These are phyloP conservation scores for Andrena trimmerana DNA, from an alignment of 2,888 invertebrate genomes.

Conservation along the genomic window DNA sequence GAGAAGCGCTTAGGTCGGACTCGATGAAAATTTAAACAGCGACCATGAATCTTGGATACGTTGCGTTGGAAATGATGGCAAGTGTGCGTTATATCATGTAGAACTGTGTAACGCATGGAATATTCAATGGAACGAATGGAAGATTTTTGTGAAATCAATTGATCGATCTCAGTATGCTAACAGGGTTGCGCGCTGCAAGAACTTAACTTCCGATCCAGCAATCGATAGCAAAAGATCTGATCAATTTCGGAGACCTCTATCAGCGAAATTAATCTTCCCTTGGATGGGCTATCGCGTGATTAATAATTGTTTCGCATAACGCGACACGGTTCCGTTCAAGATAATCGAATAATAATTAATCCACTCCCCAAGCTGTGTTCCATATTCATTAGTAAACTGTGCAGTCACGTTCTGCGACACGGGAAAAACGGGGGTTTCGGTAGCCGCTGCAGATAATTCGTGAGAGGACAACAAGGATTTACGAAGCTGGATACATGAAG, in stretches of 20 bases:
- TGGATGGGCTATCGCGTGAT: conserved; percentile 16
- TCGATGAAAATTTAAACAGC: background rate
- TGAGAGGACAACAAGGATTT: conserved; percentile 43
- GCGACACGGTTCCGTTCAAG: conserved; percentile 38
- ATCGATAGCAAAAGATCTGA: conserved; percentile 3
- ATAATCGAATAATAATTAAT: conserved; percentile 64
- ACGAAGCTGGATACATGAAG: conserved; percentile 19
- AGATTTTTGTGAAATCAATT: too few relatives aligned
- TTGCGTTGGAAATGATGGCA: background rate
- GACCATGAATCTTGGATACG: too few relatives aligned
- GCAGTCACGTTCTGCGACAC: conserved; percentile 44
- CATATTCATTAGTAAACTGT: conserved; percentile 57
- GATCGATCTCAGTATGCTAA: too few relatives aligned
- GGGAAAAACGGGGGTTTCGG: conserved; percentile 45
- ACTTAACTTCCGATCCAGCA: background rate
- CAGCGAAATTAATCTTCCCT: conserved; percentile 9
- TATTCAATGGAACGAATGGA: too few relatives aligned
- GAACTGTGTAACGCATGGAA: too few relatives aligned
- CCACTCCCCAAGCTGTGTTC: conserved; percentile 36
- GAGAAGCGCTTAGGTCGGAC: background rate
- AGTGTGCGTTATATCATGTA: background rate
- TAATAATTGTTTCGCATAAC: conserved; percentile 42
- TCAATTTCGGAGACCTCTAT: background rate
- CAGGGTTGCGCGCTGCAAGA: background rate
- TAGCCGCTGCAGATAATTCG: conserved; percentile 30